Base-by-base conservation (phyloP, 1,140 invertebrate genomes). In the Hylaeus volcanicus region DNA sequence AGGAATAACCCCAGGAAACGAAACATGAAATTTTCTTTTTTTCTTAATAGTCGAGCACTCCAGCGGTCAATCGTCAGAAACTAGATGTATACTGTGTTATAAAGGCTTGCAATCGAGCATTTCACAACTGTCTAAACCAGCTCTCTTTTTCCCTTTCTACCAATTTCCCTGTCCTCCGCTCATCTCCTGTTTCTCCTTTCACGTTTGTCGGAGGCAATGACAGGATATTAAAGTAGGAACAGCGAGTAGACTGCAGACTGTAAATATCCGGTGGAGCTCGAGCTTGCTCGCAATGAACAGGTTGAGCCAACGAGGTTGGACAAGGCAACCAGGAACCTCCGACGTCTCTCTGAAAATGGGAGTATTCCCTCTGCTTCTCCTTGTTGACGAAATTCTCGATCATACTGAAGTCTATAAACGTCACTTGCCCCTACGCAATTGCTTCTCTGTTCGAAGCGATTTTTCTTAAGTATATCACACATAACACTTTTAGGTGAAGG, bases 201-300 rank as follows among this genome's bases (percentile, higher is more conserved):
- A 43, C 88, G 81, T 89, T 88, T 89, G 86, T 87, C 89, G 78
- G 74, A 76, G 84, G 82, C 87, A 90, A 90, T 90, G 89, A 89
- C 89, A 90, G 89, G 89, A 90, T 90, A 90, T 90, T 90, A 90
- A 90, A 90, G 89, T 89, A 90, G 89, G 81, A 88, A 88, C 78
- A 86, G 86, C 81, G 76, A 83, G 83, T 78, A 88, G 88, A 89
- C 86, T 83, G 87, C 87, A 88, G 89, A 90, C 89, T 89, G 89
- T 89, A 90, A 90, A 90, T 90, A 90, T 90, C 89, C 89, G 88
- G 87, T 86, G 87, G 85, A 85, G 76, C 83, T 76, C 74, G 79
- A 83, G 78, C 79, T 69, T 76, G 85, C 84, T 84, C 85, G 74
- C 85, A 87, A 86, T 87, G 82, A 87, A 84, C 86, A 86, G 82